Evolutionary conservation across 2,113 vertebrate genomes (phyloP).

Genomic region (Syngnathus scovelli): DNA sequence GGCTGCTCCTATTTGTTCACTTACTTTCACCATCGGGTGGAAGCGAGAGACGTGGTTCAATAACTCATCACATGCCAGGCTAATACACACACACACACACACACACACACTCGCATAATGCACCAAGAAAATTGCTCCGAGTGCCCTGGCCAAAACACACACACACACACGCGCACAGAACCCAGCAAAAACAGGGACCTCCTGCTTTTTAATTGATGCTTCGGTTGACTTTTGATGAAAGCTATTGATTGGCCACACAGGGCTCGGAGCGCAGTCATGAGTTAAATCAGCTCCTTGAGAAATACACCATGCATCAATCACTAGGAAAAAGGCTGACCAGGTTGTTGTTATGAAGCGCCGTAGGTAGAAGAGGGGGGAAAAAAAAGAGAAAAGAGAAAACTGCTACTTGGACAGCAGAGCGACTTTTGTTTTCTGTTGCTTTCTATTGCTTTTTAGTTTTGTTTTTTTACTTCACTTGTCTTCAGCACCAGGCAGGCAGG

Average conservation of each 20-base stretch:
- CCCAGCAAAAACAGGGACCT: slow-evolving; percentile 33
- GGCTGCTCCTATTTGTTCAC: slow-evolving; percentile 23
- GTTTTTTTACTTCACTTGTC: slow-evolving; percentile 32
- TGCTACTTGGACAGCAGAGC: slow-evolving; percentile 79
- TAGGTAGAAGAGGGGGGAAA: slow-evolving; percentile 51
- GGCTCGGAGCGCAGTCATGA: slow-evolving; percentile 43
- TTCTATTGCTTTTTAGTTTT: slow-evolving; percentile 36
- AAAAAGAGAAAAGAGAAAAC: slow-evolving; percentile 56
- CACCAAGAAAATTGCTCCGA: slow-evolving; percentile 51
- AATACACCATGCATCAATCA: slow-evolving; percentile 37
- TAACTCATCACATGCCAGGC: slow-evolving; percentile 50
- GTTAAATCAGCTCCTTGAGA: slow-evolving; percentile 42
- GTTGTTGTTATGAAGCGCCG: slow-evolving; percentile 61
- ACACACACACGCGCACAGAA: slow-evolving; percentile 25
- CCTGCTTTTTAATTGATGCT: slow-evolving; percentile 65
- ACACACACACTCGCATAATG: slow-evolving; percentile 27
- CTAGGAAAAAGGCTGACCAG: slow-evolving; percentile 56
- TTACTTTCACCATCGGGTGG: slow-evolving; percentile 39
- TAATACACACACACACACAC: slow-evolving; percentile 11
- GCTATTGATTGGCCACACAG: slow-evolving; percentile 61
- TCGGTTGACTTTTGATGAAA: slow-evolving; percentile 57
- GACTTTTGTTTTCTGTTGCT: slow-evolving; percentile 47
- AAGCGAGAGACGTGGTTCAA: slow-evolving; percentile 48
- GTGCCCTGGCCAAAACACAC: slow-evolving; percentile 32
- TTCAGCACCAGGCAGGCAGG: slow-evolving; percentile 40